phyloP scores from a whole-genome alignment of 1,140 invertebrate species.

The Leguminivora glycinivorella region DNA sequence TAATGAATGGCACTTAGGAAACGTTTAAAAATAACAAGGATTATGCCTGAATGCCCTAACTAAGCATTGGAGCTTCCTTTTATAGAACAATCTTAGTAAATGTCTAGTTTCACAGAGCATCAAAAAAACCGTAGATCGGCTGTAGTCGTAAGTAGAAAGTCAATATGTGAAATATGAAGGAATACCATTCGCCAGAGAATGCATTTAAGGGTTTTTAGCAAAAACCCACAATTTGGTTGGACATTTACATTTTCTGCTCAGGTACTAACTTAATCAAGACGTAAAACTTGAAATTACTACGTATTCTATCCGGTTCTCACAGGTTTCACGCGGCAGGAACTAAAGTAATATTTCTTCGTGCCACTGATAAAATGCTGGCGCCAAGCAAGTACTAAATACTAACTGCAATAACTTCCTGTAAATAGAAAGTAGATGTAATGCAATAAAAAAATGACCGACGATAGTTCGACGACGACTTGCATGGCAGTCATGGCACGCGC shows the following conservation, averaged over 20 bases:
- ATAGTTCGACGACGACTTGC: background rate
- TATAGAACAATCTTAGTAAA: background rate
- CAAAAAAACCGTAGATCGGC: too few relatives aligned
- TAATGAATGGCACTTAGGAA: background rate
- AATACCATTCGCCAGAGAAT: too few relatives aligned
- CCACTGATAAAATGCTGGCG: background rate
- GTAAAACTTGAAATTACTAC: background rate
- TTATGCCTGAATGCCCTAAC: background rate
- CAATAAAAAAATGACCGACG: constrained; percentile 20
- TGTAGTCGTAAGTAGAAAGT: too few relatives aligned
- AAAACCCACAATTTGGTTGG: background rate
- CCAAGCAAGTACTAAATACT: constrained; percentile 2
- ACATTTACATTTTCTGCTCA: background rate
- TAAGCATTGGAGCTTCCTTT: background rate
- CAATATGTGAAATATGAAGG: too few relatives aligned
- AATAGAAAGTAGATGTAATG: constrained; percentile 21
- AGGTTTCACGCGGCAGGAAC: background rate
- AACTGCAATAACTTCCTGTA: constrained; percentile 1
- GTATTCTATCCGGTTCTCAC: background rate
- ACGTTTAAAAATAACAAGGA: background rate
- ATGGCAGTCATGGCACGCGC: background rate
- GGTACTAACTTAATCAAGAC: background rate
- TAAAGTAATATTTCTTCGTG: background rate
- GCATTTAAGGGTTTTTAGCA: background rate
- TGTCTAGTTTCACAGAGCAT: background rate